These are phyloP conservation scores for Anthrax anthrax DNA, from an alignment of 2,888 invertebrate genomes.

Conservation along the genomic window DNA sequence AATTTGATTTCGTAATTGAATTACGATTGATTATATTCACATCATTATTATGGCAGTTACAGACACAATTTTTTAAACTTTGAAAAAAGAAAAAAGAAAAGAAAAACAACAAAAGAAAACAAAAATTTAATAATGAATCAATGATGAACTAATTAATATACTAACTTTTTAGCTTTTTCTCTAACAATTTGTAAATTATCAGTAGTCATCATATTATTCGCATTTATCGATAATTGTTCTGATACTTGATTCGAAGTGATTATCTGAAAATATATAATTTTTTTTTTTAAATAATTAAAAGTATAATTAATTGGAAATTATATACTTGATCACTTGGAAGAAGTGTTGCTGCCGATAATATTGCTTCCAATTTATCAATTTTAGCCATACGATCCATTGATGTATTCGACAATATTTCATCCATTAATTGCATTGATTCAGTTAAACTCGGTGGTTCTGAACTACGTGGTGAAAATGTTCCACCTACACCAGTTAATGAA, in stretches of 20 bases:
- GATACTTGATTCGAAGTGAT: constrained; percentile 27
- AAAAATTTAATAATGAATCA: background rate
- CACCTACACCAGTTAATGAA: constrained; percentile 43
- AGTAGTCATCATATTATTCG: constrained; percentile 25
- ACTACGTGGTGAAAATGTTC: constrained; percentile 57
- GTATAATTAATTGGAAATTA: background rate
- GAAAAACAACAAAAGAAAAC: background rate
- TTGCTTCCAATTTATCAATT: constrained; percentile 75
- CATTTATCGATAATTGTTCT: constrained; percentile 24
- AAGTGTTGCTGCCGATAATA: constrained; percentile 64
- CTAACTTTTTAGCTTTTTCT: no score
- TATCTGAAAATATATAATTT: constrained; percentile 22
- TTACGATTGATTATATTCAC: constrained; percentile 14
- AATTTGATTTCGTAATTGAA: background rate
- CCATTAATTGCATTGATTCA: constrained; percentile 81
- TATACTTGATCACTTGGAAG: constrained; percentile 44
- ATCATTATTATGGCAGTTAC: constrained; percentile 20
- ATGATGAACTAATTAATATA: background rate
- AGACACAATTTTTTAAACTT: constrained; percentile 26
- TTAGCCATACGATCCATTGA: constrained; percentile 73
- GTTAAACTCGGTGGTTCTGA: constrained; percentile 70
- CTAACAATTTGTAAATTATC: constrained; percentile 32
- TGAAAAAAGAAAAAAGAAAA: background rate
- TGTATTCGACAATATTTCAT: constrained; percentile 66
- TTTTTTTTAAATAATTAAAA: no score